Evolutionary conservation across 1,140 invertebrate genomes (phyloP).

Genomic region (Leptinotarsa undecemlineata): DNA sequence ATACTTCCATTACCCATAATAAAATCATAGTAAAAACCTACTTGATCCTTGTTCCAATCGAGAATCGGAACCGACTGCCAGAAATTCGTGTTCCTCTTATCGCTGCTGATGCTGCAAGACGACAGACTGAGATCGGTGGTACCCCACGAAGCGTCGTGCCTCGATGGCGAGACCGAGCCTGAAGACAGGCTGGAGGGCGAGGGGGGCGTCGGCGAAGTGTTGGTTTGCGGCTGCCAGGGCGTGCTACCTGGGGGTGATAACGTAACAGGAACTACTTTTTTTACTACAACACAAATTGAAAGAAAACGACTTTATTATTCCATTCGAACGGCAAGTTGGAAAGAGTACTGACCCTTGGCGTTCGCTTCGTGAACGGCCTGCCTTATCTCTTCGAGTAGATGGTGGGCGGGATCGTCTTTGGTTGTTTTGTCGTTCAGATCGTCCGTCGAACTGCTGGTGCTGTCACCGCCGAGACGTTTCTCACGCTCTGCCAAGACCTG

Average conservation of each 20-base stretch:
- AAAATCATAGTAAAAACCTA: conserved; percentile 49
- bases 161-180: conserved; percentile 59
- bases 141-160: conserved; percentile 51
- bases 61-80: conserved; percentile 73
- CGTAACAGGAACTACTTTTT: conserved; percentile 65
- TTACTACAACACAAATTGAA: conserved; percentile 55
- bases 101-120: conserved; percentile 66
- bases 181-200: conserved; percentile 69
- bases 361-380: conserved; percentile 83
- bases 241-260: conserved; percentile 62
- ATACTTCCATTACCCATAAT: no score
- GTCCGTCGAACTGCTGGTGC: conserved; percentile 66
- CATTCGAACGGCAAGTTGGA: not conserved
- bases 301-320: conserved; percentile 14
- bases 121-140: conserved; percentile 58
- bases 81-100: conserved; percentile 66
- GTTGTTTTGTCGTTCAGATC: conserved; percentile 63
- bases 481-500: conserved; percentile 54
- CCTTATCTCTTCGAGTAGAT: conserved; percentile 79
- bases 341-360: conserved; percentile 67
- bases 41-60: conserved; percentile 88
- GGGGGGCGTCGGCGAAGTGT: conserved; percentile 57
- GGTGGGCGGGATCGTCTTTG: conserved; percentile 67
- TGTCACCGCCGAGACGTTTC: conserved; percentile 59
- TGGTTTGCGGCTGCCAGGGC: conserved; percentile 60